Evolutionary conservation across 64 coral and sea anemone species (phyloP).

Genomic region (Orbicella faveolata): DNA sequence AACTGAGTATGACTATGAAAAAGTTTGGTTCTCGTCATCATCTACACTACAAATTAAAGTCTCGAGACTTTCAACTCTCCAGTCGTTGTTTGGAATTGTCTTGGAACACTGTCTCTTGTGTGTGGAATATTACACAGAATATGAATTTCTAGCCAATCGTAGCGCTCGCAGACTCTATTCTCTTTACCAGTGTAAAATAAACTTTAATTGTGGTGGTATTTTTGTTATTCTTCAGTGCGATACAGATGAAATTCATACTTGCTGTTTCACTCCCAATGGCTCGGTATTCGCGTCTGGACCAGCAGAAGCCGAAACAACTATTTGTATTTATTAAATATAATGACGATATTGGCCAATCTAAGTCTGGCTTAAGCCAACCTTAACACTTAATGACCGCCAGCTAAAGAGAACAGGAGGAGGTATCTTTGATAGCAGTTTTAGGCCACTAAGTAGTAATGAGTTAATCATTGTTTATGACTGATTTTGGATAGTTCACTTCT

Average conservation of each 20-base stretch:
- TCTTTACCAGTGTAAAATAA: too few species aligned
- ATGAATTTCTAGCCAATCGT: too few species aligned
- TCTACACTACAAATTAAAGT: too few species aligned
- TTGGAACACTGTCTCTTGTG: too few species aligned
- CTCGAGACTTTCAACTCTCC: too few species aligned
- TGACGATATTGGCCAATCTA: neutral
- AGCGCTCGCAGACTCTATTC: too few species aligned
- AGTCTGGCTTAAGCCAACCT: too few species aligned
- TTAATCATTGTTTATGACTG: neutral
- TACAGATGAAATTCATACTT: constrained; percentile 95
- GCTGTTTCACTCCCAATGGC: constrained; percentile 91
- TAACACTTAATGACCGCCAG: too few species aligned
- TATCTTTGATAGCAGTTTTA: neutral
- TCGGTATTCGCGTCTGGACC: constrained; percentile 87
- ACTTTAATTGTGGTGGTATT: neutral
- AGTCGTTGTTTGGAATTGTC: too few species aligned
- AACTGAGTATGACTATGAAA: too few species aligned
- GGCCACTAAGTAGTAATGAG: neutral
- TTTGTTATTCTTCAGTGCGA: constrained; percentile 70
- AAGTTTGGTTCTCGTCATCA: too few species aligned
- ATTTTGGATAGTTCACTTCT: neutral
- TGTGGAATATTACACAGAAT: too few species aligned
- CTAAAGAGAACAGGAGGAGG: neutral
- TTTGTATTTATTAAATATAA: constrained; percentile 86
- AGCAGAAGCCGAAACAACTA: constrained; percentile 72